Evolutionary conservation across 2,797 vertebrate species (phyloP).

Genomic region (Octomys mimax): DNA sequence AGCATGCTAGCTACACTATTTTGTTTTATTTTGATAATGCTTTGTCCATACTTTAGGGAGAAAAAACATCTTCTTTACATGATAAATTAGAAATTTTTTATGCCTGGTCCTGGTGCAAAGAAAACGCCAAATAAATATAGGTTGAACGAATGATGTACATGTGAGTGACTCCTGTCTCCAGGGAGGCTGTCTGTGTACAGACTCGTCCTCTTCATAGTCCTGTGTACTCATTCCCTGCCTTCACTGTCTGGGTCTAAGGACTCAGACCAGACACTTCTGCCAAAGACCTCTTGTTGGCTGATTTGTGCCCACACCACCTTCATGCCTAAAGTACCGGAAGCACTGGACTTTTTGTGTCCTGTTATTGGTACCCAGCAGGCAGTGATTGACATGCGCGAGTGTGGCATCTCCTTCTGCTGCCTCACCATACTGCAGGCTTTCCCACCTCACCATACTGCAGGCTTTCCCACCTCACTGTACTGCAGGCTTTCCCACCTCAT

Average conservation of each 20-base stretch:
- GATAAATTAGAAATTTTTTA: constrained; percentile 36
- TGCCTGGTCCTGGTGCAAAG: background rate
- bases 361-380: background rate
- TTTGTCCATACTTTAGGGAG: background rate
- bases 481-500: background rate
- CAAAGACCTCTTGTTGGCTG: background rate
- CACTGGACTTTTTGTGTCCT: background rate
- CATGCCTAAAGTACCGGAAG: background rate
- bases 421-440: background rate
- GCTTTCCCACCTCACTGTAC: background rate
- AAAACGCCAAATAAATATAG: background rate
- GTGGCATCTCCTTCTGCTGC: background rate
- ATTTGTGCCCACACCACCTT: background rate
- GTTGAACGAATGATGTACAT: background rate
- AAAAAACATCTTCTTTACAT: background rate
- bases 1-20: background rate
- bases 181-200: background rate
- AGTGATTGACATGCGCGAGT: background rate
- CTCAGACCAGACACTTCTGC: background rate
- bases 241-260: background rate
- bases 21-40: background rate
- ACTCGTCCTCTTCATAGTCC: background rate
- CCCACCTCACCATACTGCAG: no score
- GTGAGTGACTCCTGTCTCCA: background rate
- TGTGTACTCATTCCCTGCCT: background rate